Percentiles rank a stretch among this genome's conserved stretches.
Evolutionary conservation across 2,797 vertebrate genomes (phyloP).

Genomic region (Acipenser transmontanus): DNA sequence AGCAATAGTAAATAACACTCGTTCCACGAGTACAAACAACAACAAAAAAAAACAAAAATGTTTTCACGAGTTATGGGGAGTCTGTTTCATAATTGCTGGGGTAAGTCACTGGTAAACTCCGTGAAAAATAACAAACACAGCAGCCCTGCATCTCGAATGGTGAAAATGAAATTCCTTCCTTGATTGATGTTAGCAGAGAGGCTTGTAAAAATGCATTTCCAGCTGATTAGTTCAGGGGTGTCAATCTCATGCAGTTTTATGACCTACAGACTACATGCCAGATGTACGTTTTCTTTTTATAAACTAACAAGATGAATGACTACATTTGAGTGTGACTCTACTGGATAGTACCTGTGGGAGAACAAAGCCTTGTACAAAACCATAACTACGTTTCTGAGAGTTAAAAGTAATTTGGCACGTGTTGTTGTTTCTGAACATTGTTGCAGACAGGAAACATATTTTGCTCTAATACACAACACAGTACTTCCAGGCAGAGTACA

Average conservation of each 20-base stretch:
- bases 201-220: slow-evolving; percentile 74
- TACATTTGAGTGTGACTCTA: slow-evolving; percentile 43
- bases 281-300: slow-evolving; percentile 71
- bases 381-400: slow-evolving; percentile 16
- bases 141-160: slow-evolving; percentile 56
- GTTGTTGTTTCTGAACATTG: too few relatives aligned
- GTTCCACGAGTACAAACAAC: slow-evolving; percentile 37
- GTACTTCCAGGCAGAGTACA: too few relatives aligned
- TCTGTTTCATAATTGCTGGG: slow-evolving; percentile 60
- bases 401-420: background rate
- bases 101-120: slow-evolving; percentile 67
- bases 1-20: slow-evolving; percentile 40
- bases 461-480: too few relatives aligned
- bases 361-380: slow-evolving; percentile 21
- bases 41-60: slow-evolving; percentile 62
- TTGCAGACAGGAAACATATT: too few relatives aligned
- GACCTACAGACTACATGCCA: slow-evolving; percentile 62
- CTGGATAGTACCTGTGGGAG: slow-evolving; percentile 45
- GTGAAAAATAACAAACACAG: slow-evolving; percentile 63
- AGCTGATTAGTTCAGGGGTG: slow-evolving; percentile 72
- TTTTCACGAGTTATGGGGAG: slow-evolving; percentile 54
- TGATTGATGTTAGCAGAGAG: slow-evolving; percentile 67
- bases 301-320: slow-evolving; percentile 77
- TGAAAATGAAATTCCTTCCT: slow-evolving; percentile 68
- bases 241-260: slow-evolving; percentile 67